phyloP scores from a whole-genome alignment of 2,888 invertebrate genomes.

The Zonitis immaculata region DNA sequence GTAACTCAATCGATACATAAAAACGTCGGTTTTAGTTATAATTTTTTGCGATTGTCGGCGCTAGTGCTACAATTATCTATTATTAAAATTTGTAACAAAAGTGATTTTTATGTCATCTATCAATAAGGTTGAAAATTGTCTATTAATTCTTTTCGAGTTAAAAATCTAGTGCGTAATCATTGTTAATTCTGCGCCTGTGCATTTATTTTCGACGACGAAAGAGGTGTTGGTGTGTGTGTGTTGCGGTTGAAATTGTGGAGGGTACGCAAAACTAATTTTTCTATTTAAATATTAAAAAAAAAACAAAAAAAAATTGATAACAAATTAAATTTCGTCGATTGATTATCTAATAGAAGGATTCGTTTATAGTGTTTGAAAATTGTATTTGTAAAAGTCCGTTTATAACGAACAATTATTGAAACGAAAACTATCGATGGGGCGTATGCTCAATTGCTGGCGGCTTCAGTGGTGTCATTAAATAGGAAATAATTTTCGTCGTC shows the following conservation, averaged over 20 bases:
- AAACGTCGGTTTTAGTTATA: conserved; percentile 46
- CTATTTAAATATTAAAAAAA: neutral
- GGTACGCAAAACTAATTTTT: conserved; percentile 40
- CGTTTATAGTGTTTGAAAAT: conserved; percentile 9
- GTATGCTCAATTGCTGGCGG: conserved; percentile 36
- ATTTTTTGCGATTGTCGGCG: conserved; percentile 43
- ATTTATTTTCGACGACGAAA: conserved; percentile 8
- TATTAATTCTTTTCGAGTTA: neutral
- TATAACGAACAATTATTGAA: conserved; percentile 1
- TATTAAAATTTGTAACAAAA: conserved; percentile 15
- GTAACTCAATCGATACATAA: conserved; percentile 34
- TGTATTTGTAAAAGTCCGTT: neutral
- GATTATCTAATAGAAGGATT: neutral
- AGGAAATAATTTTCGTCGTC: conserved; percentile 11
- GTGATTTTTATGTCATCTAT: conserved; percentile 15
- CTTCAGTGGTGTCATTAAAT: conserved; percentile 28
- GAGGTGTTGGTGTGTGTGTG: conserved; percentile 22
- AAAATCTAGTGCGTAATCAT: conserved; percentile 8
- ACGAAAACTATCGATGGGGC: conserved; percentile 38
- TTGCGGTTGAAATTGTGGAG: conserved; percentile 36
- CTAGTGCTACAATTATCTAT: conserved; percentile 35
- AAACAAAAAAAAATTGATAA: neutral
- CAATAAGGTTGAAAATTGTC: conserved; percentile 19
- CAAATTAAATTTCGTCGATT: neutral
- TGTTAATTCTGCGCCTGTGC: conserved; percentile 11